phyloP scores from a whole-genome alignment of 1,140 invertebrate species.

The Drosophila lini region DNA sequence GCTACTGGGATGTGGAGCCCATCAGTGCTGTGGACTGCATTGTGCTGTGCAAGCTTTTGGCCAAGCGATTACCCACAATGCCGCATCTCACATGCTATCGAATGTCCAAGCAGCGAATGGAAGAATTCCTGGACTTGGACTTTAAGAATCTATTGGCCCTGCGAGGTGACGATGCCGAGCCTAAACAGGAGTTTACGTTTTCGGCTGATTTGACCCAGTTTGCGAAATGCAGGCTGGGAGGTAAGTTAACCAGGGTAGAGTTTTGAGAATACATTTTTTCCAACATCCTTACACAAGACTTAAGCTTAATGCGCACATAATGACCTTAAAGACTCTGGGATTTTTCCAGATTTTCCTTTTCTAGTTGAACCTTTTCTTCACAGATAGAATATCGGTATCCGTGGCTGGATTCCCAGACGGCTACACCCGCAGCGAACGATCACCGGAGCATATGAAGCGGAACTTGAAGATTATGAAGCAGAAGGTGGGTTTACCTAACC shows the following conservation, averaged over 20 bases:
- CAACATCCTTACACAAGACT: too few species aligned
- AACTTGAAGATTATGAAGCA: constrained; percentile 19
- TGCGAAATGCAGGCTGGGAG: background rate
- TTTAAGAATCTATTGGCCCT: constrained; percentile 43
- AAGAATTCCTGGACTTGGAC: constrained; percentile 43
- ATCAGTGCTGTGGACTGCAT: constrained; percentile 22
- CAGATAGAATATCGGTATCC: constrained; percentile 36
- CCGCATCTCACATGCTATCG: constrained; percentile 45
- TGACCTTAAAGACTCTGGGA: background rate
- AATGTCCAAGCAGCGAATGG: constrained; percentile 6
- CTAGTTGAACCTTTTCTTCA: background rate
- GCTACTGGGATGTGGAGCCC: constrained; percentile 32
- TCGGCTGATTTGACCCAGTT: constrained; percentile 7
- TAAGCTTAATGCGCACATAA: background rate
- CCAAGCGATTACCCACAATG: constrained; percentile 24
- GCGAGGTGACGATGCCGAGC: constrained; percentile 30
- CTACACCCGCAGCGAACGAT: background rate
- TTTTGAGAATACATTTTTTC: too few species aligned
- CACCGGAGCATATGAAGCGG: background rate
- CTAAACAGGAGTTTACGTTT: constrained; percentile 14
- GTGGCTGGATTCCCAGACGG: constrained; percentile 49
- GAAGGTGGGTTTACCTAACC: constrained; percentile 21
- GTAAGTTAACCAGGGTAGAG: constrained; percentile 18
- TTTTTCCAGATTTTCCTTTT: background rate
- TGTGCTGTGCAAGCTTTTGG: constrained; percentile 20